Evolutionary conservation across 1,140 invertebrate genomes (phyloP), one percentile per base, ranked within the genome.

Genomic region (Ceratosolen solmsi): DNA sequence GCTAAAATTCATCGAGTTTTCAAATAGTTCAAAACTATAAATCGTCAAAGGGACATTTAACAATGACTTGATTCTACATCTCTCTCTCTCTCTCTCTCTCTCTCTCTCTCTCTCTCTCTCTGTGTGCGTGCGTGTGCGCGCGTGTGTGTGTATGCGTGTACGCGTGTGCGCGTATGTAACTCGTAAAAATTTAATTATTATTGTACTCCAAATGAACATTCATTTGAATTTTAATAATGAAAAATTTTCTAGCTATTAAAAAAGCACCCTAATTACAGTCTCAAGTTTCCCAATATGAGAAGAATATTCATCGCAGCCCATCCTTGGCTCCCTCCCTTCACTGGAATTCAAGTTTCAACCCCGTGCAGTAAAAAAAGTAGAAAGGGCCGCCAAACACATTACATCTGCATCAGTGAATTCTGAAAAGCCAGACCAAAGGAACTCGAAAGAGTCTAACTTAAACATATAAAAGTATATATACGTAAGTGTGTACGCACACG

Each of bases 231-330:
- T 76, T 58, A 58, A 76, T 58, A 76, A 60, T 41, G 38, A 54
- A 70, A 68, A 79, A 71, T 41, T 58, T 58, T 71, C 41, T 20
- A 27, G 68, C 56, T 58, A 79, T 71, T 56, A n/a, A 79, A 71
- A 70, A 71, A 54, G 17, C 17, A 46, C 27, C 38, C 58, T 80
- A 72, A 60, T 80, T 80, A 63, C 58, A 65, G 27, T 51, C 79
- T 80, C 71, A 54, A 63, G 71, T 70, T 80, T 36, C n/a, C 30
- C 33, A 30, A 81, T 75, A 81, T 54, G 72, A 54, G 72, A 68
- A 68, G 65, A 80, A 74, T 79, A 79, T 79, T 79, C 78, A 72
- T 71, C 49, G 56, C n/a, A 75, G 20, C 30, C 72, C 72, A 74
- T 74, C 72, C 72, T 74, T 30, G 27, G 17, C 17, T 51, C 22